A percentile compares a stretch with the other conserved stretches of the same genome.
These are phyloP conservation scores for Hermaeophaga mercurialis DNA, from an alignment of 2,888 invertebrate species.

Conservation along the genomic window DNA sequence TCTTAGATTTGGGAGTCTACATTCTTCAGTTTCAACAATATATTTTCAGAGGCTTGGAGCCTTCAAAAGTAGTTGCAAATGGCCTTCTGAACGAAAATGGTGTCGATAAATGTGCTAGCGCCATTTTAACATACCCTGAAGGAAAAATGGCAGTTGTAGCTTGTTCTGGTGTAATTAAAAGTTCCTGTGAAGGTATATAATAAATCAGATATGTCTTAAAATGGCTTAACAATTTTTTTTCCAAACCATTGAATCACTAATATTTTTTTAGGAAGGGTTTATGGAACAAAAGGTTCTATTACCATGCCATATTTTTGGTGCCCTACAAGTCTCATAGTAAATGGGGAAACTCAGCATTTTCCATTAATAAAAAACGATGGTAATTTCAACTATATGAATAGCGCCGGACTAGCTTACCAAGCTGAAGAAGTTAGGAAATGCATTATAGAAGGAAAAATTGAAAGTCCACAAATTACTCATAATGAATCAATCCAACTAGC, in stretches of 20 bases:
- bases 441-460: constrained; percentile 69
- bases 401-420: constrained; percentile 76
- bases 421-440: constrained; percentile 78
- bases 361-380: constrained; percentile 67
- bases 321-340: constrained; percentile 68
- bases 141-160: constrained; percentile 69
- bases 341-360: constrained; percentile 67
- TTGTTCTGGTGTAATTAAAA: constrained; percentile 62
- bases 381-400: constrained; percentile 63
- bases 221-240: background rate
- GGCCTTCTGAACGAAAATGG: constrained; percentile 74
- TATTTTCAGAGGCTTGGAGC: constrained; percentile 70
- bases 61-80: constrained; percentile 67
- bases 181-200: constrained; percentile 66
- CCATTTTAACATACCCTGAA: constrained; percentile 68
- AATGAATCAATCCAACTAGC: constrained; percentile 73
- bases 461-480: constrained; percentile 71
- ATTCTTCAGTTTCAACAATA: constrained; percentile 73
- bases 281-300: constrained; percentile 72
- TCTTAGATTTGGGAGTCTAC: constrained; percentile 80
- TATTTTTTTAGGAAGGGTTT: constrained; percentile 57
- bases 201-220: too few species aligned
- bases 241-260: background rate
- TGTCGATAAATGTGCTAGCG: constrained; percentile 71
- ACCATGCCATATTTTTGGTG: constrained; percentile 75